Base-by-base conservation (phyloP, 2,113 vertebrate species). In the Malurus cyaneus region DNA sequence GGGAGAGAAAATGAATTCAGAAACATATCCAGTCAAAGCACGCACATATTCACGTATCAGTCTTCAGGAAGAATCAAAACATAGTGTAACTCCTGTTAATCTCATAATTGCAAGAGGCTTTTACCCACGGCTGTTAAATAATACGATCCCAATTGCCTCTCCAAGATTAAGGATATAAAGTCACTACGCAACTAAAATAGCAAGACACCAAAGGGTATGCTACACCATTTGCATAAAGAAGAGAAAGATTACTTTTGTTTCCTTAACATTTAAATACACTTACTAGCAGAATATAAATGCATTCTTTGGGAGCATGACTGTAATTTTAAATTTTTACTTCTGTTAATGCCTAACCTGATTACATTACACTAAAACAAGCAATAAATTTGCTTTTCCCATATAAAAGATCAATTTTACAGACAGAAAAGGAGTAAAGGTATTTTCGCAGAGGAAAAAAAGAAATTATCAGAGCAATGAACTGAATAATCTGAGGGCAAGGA, bases 91-190 rank as follows among this genome's bases (percentile, higher is more conserved):
- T 91, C 96, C 88, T 67, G 83, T 23, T 94, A 95, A 95, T 96
- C 96, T 80, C 69, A 15, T 97, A 86, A 94, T 93, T 96, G 78
- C 89, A 94, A 78, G 83, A 94, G 89, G 94, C 78, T 93, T 96
- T 96, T 92, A 96, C 70, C 85, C 54, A 32, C 6, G 28, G 81
- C 94, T 94, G 93, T 94, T 93, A 93, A 97, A 88, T 94, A 94
- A 78, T 74, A 96, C 6, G 24, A 94, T 72, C 42, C 80, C 87
- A 72, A 50, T 70, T 84, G 81, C 69, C 83, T 67, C 69, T 60
- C 80, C 65, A 77, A 94, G 93, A 94, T 96, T 86, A 92, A 66
- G 92, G 39, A 76, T 80, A 86, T 80, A 76, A 82, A 87, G 89
- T 82, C 86, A 88, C 77, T 8, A 5, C 36, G 53, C 59, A 89